Evolutionary conservation across 1,140 invertebrate species (phyloP), one percentile per base, ranked within the genome.

Genomic region (Nebria ingens): DNA sequence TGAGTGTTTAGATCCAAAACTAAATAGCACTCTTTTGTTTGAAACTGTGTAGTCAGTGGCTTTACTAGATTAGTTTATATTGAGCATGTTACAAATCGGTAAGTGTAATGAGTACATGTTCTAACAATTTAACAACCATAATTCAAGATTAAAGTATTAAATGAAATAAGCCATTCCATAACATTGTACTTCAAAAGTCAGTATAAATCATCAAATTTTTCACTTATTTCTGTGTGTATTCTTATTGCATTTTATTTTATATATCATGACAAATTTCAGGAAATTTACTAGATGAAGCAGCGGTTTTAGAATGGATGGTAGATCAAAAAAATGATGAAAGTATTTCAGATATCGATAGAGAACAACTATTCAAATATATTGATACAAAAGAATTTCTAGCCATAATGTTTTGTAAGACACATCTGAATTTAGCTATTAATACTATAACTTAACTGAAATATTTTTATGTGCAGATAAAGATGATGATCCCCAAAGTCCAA

Each of bases 321-420:
- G 85, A 86, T 67, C 90, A 95, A 71, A 92, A 93, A 69, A 89
- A 89, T 70, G 92, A 95, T 68, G 87, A 91, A 67, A 94, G 90
- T 68, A 93, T 96, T 59, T 89, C 93, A 72, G 87, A 93, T 65
- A 90, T 96, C 54, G 83, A 91, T 65, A 79, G 92, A 62, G 87
- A 92, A 52, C 82, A 82, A 64, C 74, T 96, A 4, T 83, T 83
- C 65, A 86, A 90, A 64, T 88, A 91, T 69, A 93, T 95, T 63
- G 87, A 89, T 66, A 89, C 86, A 40, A 89, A 91, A 70, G 91
- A 95, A 72, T 95, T 94, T 76, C 76, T 95, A 59, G 91, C 90
- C 55, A 91, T 95, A 50, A 75, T 93, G 55, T 96, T 94, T 70
- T 95, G 91, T 94, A 83, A 91, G 89, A 83, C 60, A 25, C 9